Conservation (phyloP, 2,797 vertebrate species). For the Phoebastria nigripes region DNA sequence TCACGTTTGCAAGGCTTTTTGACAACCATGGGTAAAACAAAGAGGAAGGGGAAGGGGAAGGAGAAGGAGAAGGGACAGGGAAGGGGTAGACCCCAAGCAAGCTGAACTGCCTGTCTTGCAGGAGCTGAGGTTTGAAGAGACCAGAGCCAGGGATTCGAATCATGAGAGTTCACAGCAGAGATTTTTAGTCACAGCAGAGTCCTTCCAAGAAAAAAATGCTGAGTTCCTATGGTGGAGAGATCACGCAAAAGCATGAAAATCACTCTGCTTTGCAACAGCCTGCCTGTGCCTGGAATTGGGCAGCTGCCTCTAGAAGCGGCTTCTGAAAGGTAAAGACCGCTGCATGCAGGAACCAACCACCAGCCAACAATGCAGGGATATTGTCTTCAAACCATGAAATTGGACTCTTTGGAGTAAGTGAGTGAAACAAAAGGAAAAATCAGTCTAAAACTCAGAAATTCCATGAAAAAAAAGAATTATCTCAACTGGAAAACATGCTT, state of each 20-base stretch:
- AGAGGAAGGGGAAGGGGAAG: neutral
- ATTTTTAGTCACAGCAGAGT: slow-evolving; percentile 22
- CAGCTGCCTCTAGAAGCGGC: neutral
- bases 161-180: neutral
- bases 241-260: slow-evolving; percentile 3
- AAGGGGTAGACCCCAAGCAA: neutral
- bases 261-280: slow-evolving; percentile 10
- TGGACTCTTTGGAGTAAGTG: neutral
- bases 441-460: neutral
- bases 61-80: neutral
- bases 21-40: neutral
- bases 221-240: neutral
- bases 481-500: neutral
- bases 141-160: neutral
- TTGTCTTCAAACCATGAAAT: neutral
- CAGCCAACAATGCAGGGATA: neutral
- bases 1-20: neutral
- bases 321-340: neutral
- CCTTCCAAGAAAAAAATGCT: neutral
- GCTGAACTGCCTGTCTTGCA: neutral
- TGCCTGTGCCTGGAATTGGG: neutral
- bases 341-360: neutral
- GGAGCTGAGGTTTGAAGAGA: neutral
- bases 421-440: neutral
- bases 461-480: neutral